Evolutionary conservation across 1,140 invertebrate genomes (phyloP).

Genomic region (Drosophila rufa): DNA sequence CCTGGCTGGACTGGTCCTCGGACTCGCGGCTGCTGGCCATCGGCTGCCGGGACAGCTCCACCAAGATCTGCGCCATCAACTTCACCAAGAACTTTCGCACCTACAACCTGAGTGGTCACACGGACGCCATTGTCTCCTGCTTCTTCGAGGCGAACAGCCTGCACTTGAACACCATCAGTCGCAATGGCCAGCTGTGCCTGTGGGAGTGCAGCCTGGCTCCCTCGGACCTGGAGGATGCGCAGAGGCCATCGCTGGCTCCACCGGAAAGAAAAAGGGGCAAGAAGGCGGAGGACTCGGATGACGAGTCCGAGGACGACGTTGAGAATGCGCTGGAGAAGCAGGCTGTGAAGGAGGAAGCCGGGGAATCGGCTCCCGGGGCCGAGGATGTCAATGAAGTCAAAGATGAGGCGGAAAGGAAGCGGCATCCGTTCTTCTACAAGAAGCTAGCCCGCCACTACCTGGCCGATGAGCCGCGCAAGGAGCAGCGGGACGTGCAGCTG

Average conservation of each 20-base stretch:
- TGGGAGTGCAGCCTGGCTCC: conserved; percentile 93
- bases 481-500: conserved; percentile 87
- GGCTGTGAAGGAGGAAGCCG: conserved; percentile 85
- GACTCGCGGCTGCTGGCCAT: conserved; percentile 95
- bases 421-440: conserved; percentile 89
- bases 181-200: conserved; percentile 91
- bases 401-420: conserved; percentile 71
- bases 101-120: conserved; percentile 92
- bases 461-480: conserved; percentile 88
- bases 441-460: conserved; percentile 90
- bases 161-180: conserved; percentile 91
- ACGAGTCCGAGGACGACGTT: conserved; percentile 88
- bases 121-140: conserved; percentile 91
- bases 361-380: conserved; percentile 61
- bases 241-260: conserved; percentile 84
- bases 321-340: conserved; percentile 86
- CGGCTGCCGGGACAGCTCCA: conserved; percentile 95
- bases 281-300: conserved; percentile 41
- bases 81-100: conserved; percentile 91
- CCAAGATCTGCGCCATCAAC: conserved; percentile 91
- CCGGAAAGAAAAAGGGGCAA: conserved; percentile 34
- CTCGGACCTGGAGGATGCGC: conserved; percentile 85
- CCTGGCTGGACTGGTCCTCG: conserved; percentile 95
- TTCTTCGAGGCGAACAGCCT: conserved; percentile 95
- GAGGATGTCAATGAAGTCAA: conserved; percentile 82